These are phyloP conservation scores for Dasypus novemcinctus DNA, from an alignment of 2,113 vertebrate species.

Conservation along the genomic window DNA sequence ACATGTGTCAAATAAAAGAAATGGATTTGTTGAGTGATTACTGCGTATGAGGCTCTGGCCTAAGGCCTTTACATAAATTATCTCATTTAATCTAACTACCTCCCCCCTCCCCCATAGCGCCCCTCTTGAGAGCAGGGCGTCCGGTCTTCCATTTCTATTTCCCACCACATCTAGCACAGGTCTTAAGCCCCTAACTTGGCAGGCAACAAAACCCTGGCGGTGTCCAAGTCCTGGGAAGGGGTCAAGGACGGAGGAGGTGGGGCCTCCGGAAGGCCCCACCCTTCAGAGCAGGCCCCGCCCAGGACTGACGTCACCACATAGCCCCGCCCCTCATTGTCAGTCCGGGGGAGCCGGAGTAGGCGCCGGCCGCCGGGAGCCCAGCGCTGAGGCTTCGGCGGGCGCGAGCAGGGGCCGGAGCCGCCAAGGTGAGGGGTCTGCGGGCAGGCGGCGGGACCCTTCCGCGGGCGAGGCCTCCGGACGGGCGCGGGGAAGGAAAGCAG, in stretches of 20 bases:
- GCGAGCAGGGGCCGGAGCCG: slow-evolving; percentile 52
- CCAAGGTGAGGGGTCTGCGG: slow-evolving; percentile 59
- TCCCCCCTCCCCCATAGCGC: not conserved
- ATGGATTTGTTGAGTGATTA: slow-evolving; percentile 36
- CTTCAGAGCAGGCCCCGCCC: not conserved
- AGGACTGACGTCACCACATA: slow-evolving; percentile 19
- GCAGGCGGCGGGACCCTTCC: not conserved
- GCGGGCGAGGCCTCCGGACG: not conserved
- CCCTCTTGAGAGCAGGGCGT: not conserved
- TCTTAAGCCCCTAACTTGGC: not conserved
- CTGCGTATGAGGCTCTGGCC: not conserved
- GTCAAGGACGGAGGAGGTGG: slow-evolving; percentile 1
- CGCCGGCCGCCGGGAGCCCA: slow-evolving; percentile 67
- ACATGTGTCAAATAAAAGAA: slow-evolving; percentile 19
- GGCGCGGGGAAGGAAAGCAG: not conserved
- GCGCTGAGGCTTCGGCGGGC: slow-evolving; percentile 2
- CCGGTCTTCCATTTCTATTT: slow-evolving; percentile 22
- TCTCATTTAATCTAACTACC: slow-evolving; percentile 39
- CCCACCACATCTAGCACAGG: not conserved
- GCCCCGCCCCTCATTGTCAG: slow-evolving; percentile 86
- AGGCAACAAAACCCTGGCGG: slow-evolving; percentile 29
- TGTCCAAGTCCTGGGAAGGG: not conserved
- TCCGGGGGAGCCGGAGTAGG: slow-evolving; percentile 70
- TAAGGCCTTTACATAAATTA: slow-evolving; percentile 43
- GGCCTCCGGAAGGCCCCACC: not conserved